Evolutionary conservation across 2,888 invertebrate species (phyloP), one percentile per base, ranked within the genome.

Genomic region (Agrochola litura): DNA sequence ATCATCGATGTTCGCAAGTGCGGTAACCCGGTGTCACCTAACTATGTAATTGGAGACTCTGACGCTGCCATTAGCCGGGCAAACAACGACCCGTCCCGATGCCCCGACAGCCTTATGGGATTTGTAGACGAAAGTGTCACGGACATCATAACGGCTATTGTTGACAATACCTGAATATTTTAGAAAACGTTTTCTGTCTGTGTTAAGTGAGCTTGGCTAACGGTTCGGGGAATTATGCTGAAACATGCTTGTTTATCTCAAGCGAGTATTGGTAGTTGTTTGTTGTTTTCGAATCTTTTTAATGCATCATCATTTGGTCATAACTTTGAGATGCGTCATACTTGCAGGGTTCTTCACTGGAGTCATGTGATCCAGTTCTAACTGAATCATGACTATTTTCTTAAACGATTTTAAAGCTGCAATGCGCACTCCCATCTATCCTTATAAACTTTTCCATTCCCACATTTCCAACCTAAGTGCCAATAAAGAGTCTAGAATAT

Each of bases 21-120:
- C 72, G 78, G 73, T 78, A 76, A 79, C 86, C 75, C 73, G 77
- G 84, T 84, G 85, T 84, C 81, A 65, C 73, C 81, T 86, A 89
- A 82, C 86, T 85, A 79, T 76, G 89, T 88, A 89, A 91, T 86
- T 81, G 79, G 86, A 89, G 86, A 84, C 77, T 74, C 76, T 77
- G 78, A 83, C 81, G 54, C 61, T 66, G 76, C 71, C 85, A 89
- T 90, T 90, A 90, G 88, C 78, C 75, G 81, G 77, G 74, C 87
- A 90, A 88, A 87, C 89, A 88, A 74, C 77, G 89, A 88, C 85
- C 89, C 77, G 89, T 87, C 86, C 88, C 84, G 79, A 52, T 81
- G 88, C 88, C 86, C 86, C 81, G 77, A 75, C 83, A 56, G 85
- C 82, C 84, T 86, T 87, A 84, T 78, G 74, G 83, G 85, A 86